These are phyloP conservation scores for Schizothorax lantsangensis DNA, from an alignment of 2,797 vertebrate genomes.

Conservation along the genomic window DNA sequence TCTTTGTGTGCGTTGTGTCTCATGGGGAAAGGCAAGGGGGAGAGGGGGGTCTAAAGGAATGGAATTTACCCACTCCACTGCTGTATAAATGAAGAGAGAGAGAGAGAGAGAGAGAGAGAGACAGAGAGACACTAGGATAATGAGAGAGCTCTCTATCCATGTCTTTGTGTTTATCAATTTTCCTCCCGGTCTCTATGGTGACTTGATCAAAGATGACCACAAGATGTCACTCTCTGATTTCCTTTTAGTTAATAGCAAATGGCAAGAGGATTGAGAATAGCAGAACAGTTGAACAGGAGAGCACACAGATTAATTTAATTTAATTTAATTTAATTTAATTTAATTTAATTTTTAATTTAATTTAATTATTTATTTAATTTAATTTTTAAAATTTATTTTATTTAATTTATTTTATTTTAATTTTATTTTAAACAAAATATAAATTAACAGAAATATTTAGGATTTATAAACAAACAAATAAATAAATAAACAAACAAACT, in stretches of 20 bases:
- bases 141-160: slow-evolving; percentile 31
- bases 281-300: background rate
- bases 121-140: slow-evolving; percentile 39
- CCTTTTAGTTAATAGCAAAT: slow-evolving; percentile 5
- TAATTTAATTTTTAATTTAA: no score
- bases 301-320: background rate
- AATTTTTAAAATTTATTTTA: background rate
- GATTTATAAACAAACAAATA: background rate
- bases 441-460: background rate
- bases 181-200: slow-evolving; percentile 35
- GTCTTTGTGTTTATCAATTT: slow-evolving; percentile 53
- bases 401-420: background rate
- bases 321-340: no score
- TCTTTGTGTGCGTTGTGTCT: slow-evolving; percentile 66
- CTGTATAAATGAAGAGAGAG: slow-evolving; percentile 50
- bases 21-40: slow-evolving; percentile 45
- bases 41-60: slow-evolving; percentile 51
- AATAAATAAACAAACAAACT: background rate
- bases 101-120: slow-evolving; percentile 48
- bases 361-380: no score
- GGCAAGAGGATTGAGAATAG: background rate
- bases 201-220: slow-evolving; percentile 62
- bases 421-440: no score
- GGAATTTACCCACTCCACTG: slow-evolving; percentile 60
- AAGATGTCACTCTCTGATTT: slow-evolving; percentile 61